These are phyloP conservation scores for Neolamprologus hecqui DNA, from an alignment of 2,113 vertebrate species.

Conservation along the genomic window DNA sequence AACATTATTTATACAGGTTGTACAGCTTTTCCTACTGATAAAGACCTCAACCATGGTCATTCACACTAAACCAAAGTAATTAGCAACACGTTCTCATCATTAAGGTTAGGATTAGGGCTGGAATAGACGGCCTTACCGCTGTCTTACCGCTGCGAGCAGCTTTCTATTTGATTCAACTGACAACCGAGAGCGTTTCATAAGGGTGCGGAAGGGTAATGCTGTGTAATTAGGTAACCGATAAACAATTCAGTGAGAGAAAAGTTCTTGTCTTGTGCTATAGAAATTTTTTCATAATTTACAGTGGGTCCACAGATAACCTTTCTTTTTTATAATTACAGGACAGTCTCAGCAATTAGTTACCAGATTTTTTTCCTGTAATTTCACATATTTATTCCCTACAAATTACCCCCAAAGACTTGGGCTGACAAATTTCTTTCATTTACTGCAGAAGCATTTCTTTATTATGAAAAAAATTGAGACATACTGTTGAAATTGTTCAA, in stretches of 20 bases:
- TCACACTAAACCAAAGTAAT: background rate
- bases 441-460: background rate
- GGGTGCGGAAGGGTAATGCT: fast-evolving
- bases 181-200: background rate
- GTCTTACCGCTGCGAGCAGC: background rate
- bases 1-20: background rate
- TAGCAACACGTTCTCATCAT: background rate
- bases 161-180: fast-evolving
- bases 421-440: background rate
- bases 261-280: background rate
- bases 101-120: background rate
- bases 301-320: background rate
- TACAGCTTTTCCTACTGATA: background rate
- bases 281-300: fast-evolving
- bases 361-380: background rate
- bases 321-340: background rate
- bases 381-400: background rate
- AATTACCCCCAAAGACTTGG: background rate
- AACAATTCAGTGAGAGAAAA: background rate
- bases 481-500: background rate
- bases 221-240: background rate
- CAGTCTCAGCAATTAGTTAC: background rate
- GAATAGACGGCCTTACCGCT: background rate
- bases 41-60: background rate
- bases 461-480: background rate